Evolutionary conservation across 2,113 vertebrate species (phyloP).

Genomic region (Nothocercus julius): DNA sequence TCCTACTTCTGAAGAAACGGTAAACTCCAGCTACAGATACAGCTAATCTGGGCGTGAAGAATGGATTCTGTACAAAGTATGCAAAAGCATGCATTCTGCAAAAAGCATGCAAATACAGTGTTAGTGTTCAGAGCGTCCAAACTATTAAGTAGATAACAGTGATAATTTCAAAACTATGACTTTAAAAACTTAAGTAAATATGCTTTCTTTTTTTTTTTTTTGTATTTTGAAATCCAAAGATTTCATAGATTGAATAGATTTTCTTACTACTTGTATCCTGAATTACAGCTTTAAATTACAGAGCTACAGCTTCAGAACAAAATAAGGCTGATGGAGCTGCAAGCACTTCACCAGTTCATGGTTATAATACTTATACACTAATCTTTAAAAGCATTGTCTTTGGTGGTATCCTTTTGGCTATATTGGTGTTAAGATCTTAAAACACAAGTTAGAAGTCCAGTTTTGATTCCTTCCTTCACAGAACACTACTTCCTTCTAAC

Average conservation of each 20-base stretch:
- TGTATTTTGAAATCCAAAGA: neutral
- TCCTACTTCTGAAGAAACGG: neutral
- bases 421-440: neutral
- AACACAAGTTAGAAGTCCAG: neutral
- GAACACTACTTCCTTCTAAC: neutral
- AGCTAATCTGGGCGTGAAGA: neutral
- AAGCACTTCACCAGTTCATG: neutral
- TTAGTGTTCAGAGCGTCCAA: neutral
- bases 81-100: neutral
- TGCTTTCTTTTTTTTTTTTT: neutral
- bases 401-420: neutral
- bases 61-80: neutral
- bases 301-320: neutral
- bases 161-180: conserved; percentile 21
- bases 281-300: neutral
- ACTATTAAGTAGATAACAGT: neutral
- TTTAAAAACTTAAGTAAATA: neutral
- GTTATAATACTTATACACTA: neutral
- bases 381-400: neutral
- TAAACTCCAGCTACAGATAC: neutral
- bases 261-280: neutral
- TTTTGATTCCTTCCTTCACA: neutral
- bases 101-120: neutral
- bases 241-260: neutral
- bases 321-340: neutral